Percentiles rank a stretch among this genome's conserved stretches.
Evolutionary conservation across 2,888 invertebrate genomes (phyloP).

Genomic region (Pterostichus niger): DNA sequence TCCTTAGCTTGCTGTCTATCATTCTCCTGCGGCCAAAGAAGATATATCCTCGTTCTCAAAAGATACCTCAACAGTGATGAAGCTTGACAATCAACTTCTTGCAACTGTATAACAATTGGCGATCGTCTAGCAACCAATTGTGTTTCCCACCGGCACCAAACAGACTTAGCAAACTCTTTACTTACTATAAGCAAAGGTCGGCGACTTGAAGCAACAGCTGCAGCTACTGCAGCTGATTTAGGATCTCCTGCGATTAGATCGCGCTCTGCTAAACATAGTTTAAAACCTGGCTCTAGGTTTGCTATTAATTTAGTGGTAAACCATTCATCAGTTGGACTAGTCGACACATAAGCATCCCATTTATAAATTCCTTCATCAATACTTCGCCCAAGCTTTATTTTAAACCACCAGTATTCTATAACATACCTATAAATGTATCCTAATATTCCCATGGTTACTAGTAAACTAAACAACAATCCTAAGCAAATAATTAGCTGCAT

Average conservation of each 20-base stretch:
- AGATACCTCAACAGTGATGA: slow-evolving; percentile 81
- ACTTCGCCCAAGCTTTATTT: neutral
- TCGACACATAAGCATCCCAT: slow-evolving; percentile 82
- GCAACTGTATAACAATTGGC: slow-evolving; percentile 73
- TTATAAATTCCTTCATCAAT: slow-evolving; percentile 73
- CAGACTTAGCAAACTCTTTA: slow-evolving; percentile 83
- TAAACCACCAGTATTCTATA: slow-evolving; percentile 69
- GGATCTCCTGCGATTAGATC: slow-evolving; percentile 83
- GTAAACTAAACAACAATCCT: slow-evolving; percentile 29
- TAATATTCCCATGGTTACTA: slow-evolving; percentile 44
- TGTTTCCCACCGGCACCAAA: slow-evolving; percentile 87
- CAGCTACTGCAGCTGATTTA: slow-evolving; percentile 83
- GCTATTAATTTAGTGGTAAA: slow-evolving; percentile 81
- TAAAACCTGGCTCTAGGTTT: slow-evolving; percentile 83
- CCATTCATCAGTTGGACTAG: slow-evolving; percentile 81
- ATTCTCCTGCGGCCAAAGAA: slow-evolving; percentile 79
- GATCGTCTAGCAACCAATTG: slow-evolving; percentile 77
- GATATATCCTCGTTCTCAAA: slow-evolving; percentile 83
- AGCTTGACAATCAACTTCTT: slow-evolving; percentile 79
- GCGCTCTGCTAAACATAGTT: slow-evolving; percentile 85
- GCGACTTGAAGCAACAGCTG: slow-evolving; percentile 82
- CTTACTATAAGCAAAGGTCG: slow-evolving; percentile 84
- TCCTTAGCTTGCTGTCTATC: slow-evolving; percentile 74
- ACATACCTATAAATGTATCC: slow-evolving; percentile 75
- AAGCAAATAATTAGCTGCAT: neutral